Conservation (phyloP, 2,888 invertebrate genomes). For the Sarcophaga carnaria region DNA sequence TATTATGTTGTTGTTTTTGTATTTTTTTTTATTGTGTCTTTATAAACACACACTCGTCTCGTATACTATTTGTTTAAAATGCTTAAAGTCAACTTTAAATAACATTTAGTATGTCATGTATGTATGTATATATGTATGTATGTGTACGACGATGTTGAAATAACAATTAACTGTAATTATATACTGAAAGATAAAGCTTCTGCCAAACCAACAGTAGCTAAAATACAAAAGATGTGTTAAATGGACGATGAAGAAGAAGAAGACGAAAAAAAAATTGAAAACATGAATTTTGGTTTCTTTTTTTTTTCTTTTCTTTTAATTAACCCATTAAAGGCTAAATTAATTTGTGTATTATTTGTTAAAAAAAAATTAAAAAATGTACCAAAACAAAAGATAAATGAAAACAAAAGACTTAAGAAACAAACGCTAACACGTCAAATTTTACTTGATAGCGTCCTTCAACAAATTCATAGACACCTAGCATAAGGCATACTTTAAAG, state of each 20-base stretch:
- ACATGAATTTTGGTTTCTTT: not conserved
- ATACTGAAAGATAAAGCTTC: conserved; percentile 36
- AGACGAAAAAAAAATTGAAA: not conserved
- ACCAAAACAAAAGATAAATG: too few relatives aligned
- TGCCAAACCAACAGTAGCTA: conserved; percentile 30
- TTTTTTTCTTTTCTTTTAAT: not conserved
- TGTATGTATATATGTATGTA: not conserved
- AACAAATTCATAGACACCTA: too few relatives aligned
- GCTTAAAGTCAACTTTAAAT: not conserved
- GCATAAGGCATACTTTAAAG: too few relatives aligned
- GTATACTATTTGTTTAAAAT: not conserved
- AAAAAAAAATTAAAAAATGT: not conserved
- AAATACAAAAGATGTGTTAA: conserved; percentile 41
- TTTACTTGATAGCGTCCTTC: too few relatives aligned
- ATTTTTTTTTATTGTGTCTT: conserved; percentile 6
- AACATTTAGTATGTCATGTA: conserved; percentile 5
- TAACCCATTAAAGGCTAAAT: conserved; percentile 5
- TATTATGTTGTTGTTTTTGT: conserved; percentile 28
- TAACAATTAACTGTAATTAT: conserved; percentile 62
- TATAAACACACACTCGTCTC: not conserved
- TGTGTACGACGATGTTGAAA: conserved; percentile 19
- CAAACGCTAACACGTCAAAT: too few relatives aligned
- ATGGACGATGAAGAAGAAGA: not conserved
- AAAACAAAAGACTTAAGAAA: too few relatives aligned
- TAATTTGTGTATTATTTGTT: too few relatives aligned